Evolutionary conservation across 2,797 vertebrate species (phyloP), one percentile per base, ranked within the genome.

Genomic region (Sciurus carolinensis): DNA sequence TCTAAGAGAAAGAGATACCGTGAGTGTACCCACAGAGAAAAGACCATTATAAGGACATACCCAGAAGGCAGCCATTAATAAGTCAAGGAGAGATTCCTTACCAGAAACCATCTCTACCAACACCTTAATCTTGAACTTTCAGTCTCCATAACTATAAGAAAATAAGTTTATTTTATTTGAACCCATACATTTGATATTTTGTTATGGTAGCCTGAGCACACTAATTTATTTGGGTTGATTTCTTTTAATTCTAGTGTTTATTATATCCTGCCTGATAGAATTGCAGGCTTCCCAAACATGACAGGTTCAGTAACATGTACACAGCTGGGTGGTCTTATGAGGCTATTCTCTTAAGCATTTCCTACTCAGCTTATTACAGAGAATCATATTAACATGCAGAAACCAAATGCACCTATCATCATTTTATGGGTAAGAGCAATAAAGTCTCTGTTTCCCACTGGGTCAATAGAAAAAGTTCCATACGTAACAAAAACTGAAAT

Each of bases 401-500:
- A 75, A 57, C 17, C 28, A 66, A 11, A 36, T 44, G 17, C 1
- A 83, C 36, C 20, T 91, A 54, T 42, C 11, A 62, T 64, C 85
- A 22, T 93, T 57, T 83, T 71, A 52, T 22, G 44, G 28, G 17
- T 80, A 42, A 75, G 11, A 83, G 39, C 42, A 81, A 64, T 83
- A 62, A 0, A n/a, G 12, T 66, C 28, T 76, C 72, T 73, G 7
- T 80, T 89, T 95, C 87, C 92, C 17, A 77, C 20, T 66, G 81
- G 73, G 42, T 39, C 87, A 95, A 42, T 10, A 44, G 13, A 66
- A 57, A 83, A 85, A 59, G 10, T 71, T 59, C 9, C 42, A 59
- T 36, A 52, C 39, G 64, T 20, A 87, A 94, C 17, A 87, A 84
- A 88, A 82, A 71, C 36, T 69, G 18, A 90, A 93, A 33, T 54